Base-by-base conservation (phyloP, 2,113 vertebrate species). In the Capreolus pygargus region DNA sequence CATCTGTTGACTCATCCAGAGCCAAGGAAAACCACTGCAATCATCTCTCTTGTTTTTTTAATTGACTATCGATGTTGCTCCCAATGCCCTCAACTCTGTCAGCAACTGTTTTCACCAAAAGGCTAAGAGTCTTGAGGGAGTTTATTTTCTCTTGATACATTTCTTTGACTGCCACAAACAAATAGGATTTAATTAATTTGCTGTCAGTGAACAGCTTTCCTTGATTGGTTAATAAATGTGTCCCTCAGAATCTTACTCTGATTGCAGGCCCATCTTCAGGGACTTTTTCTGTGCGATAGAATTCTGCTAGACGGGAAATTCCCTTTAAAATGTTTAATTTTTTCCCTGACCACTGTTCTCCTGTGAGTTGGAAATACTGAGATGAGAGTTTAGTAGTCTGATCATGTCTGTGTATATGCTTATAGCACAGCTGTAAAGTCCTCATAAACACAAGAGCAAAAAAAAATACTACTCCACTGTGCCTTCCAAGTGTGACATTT, bases 121-220 rank as follows among this genome's bases (percentile, higher is more conserved):
- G 58, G 19, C 92, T 89, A 86, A 54, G 16, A 86, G 50, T 79
- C 64, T 84, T 60, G 47, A 92, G 83, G 74, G 78, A 93, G 43
- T 86, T 86, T 81, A 60, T 89, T 97, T 95, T 82, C 89, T 94
- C 82, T 86, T 85, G 58, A 79, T 33, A 64, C 45, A 58, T 67
- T 89, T 95, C 57, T 67, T 84, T 13, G 8, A 16, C 60, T 95
- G 28, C 33, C 57, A 6, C 60, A 70, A 76, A 60, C 30, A 92
- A 61, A 93, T 19, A 74, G 33, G 9, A 76, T 39, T 89, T 94
- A 54, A 94, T 96, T 74, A 93, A 86, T 61, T 86, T 28, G 89
- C 70, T 60, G 23, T 21, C 19, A 11, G 61, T n/a, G 39, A 61
- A 58, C 11, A 9, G 54, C 50, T 94, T 79, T 92, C 45, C 50